These are phyloP conservation scores for Spondyliosoma cantharus DNA, from an alignment of 2,797 vertebrate genomes.

Conservation along the genomic window DNA sequence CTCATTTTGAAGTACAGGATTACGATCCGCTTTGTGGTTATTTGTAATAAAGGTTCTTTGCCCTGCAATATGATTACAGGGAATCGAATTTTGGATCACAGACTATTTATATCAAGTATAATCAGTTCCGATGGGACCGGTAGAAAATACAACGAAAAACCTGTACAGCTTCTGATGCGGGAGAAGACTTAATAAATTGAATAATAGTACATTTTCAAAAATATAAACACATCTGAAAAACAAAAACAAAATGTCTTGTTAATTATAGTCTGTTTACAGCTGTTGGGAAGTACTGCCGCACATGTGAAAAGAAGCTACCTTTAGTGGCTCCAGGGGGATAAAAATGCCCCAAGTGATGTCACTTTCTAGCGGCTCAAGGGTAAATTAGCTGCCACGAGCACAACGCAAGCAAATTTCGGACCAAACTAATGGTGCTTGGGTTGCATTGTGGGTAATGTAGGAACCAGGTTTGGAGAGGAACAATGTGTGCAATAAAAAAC, in stretches of 20 bases:
- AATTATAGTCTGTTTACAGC: neutral
- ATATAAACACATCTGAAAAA: too few relatives aligned
- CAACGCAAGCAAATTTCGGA: neutral
- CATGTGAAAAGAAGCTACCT: neutral
- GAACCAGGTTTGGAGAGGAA: neutral
- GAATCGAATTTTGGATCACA: conserved; percentile 49
- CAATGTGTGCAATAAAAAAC: neutral
- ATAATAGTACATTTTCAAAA: neutral
- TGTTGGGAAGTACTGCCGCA: neutral
- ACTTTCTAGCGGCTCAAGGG: neutral
- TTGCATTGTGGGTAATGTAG: neutral
- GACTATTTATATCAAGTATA: neutral
- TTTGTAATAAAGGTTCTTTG: conserved; percentile 23
- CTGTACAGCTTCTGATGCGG: neutral
- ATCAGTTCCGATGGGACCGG: conserved; percentile 7
- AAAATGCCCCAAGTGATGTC: neutral
- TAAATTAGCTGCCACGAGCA: neutral
- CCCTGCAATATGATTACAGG: conserved; percentile 21
- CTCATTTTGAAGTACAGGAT: conserved; percentile 35
- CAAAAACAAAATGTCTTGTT: too few relatives aligned
- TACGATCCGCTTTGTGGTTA: conserved; percentile 14
- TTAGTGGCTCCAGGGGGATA: neutral
- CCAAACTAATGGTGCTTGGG: neutral
- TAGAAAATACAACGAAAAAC: conserved; percentile 17
- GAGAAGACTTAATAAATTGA: neutral